Base-by-base conservation (phyloP, 2,113 vertebrate genomes). In the Herpetotheres cachinnans region DNA sequence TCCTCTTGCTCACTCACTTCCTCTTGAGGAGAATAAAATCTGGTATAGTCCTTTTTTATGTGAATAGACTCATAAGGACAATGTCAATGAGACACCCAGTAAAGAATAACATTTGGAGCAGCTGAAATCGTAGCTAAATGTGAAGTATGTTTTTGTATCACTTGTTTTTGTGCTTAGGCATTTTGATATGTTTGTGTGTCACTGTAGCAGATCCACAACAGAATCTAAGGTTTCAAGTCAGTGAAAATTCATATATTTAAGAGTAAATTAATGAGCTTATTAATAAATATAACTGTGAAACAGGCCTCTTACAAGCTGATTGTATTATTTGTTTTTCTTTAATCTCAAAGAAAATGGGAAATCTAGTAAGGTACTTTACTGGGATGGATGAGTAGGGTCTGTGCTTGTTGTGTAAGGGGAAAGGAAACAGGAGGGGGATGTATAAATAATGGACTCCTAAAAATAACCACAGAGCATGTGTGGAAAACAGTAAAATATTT, bases 401-500 rank as follows among this genome's bases (percentile, higher is more conserved):
- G 10, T 18, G 8, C 55, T 87, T 66, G 14, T 74, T 94, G 56
- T 59, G 44, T 27, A 38, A 52, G 46, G 30, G 16, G 58, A 66
- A 63, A 61, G 82, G 92, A 93, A 97, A 46, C 79, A 56, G 66
- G 62, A 88, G 67, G 85, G 96, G 77, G 17, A 82, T 91, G 66
- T 89, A 87, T 92, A 95, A 95, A 93, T 92, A 97, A 74, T 25
- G 27, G 73, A 82, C 19, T 97, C 40, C 78, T 97, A 97, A 96
- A 93, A 97, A 97, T 95, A 98, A 56, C 79, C 56, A 67, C 72
- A 90, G 94, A 88, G 79, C 94, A 93, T 89, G 70, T 92, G 89
- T 94, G 81, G 92, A 97, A 94, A 96, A 95, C 91, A 94, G 55
- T 76, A 69, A 95, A 95, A 88, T 98, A 92, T 90, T 98, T 98